Base-by-base conservation (phyloP, 2,888 invertebrate species). In the Chalcosyrphus nemorum region DNA sequence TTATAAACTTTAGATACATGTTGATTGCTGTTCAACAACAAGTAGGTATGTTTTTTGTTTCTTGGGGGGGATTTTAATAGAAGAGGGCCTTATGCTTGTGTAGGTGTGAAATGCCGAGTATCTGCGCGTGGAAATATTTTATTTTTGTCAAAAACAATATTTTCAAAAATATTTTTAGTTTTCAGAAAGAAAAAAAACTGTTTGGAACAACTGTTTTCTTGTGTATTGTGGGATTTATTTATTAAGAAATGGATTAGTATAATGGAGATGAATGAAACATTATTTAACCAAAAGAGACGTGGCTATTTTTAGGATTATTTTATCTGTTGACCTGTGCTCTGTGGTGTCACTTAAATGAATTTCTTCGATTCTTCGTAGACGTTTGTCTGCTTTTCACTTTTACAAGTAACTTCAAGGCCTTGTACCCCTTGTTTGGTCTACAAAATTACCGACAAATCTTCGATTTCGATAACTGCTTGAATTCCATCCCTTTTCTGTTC, bases 101-200 rank as follows among this genome's bases (percentile, higher is more conserved):
- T 72, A 24, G 63, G 72, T 32, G 63, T 13, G 13, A 35, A 35
- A 38, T 19, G 9, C 43, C 32, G 29, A 19, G 50, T 41, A 52
- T 43, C 29, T 29, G 61, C 52, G 29, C 13, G 19, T 59, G 50
- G 27, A 50, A 71, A 70, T 45, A 45, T 59, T 43, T 68, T 19
- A 68, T 54, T 54, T 65, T 54, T n/a, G 27, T 17, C 17, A 21
- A 2, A 54, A 29, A 29, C 9, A n/a, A 35, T 50, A 13, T 17
- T 61, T 47, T 63, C 0, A 5, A 29, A 5, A 29, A 32, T 27
- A 29, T 54, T 54, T 2, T 54, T 54, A 11, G 7, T 29, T 9
- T 27, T 6, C n/a, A n/a, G n/a, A n/a, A n/a, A n/a, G n/a, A n/a
- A n/a, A n/a, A n/a, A n/a, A n/a, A n/a, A 17, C 9, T 6, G 7